Evolutionary conservation across 2,797 vertebrate species (phyloP).

Genomic region (Crenichthys baileyi): DNA sequence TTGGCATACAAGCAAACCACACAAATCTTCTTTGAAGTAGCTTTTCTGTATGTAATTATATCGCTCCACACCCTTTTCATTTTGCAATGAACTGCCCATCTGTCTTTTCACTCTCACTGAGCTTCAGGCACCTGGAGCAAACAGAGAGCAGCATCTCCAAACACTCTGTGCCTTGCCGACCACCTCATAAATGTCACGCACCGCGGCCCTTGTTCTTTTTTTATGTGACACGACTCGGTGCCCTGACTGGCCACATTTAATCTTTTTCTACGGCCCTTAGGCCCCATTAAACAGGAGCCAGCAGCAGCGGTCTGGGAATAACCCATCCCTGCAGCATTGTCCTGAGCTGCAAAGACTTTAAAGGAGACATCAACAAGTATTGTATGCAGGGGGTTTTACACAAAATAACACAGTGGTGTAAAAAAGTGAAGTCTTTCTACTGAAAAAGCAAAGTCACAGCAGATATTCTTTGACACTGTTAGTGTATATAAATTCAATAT

Average conservation of each 20-base stretch:
- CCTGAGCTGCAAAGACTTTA: slow-evolving; percentile 38
- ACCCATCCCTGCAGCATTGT: slow-evolving; percentile 29
- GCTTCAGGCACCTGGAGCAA: slow-evolving; percentile 55
- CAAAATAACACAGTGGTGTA: slow-evolving; percentile 17
- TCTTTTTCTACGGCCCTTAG: slow-evolving; percentile 67
- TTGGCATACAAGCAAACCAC: neutral
- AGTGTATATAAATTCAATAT: no score
- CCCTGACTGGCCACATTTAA: slow-evolving; percentile 71
- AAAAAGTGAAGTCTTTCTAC: neutral
- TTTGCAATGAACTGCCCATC: slow-evolving; percentile 47
- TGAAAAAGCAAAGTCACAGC: neutral
- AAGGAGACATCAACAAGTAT: slow-evolving; percentile 47
- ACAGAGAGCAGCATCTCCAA: slow-evolving; percentile 57
- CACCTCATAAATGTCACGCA: slow-evolving; percentile 72
- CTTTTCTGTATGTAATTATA: slow-evolving; percentile 41
- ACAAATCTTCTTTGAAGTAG: neutral
- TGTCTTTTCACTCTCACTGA: slow-evolving; percentile 31
- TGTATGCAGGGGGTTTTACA: slow-evolving; percentile 5
- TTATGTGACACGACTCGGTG: slow-evolving; percentile 72
- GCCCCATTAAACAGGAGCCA: slow-evolving; percentile 69
- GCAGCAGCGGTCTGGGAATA: slow-evolving; percentile 52
- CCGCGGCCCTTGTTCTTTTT: slow-evolving; percentile 68
- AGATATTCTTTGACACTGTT: no score
- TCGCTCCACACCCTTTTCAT: slow-evolving; percentile 29
- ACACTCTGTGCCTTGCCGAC: slow-evolving; percentile 54